Conservation (phyloP, 2,113 vertebrate genomes). For the Hepsetus odoe region DNA sequence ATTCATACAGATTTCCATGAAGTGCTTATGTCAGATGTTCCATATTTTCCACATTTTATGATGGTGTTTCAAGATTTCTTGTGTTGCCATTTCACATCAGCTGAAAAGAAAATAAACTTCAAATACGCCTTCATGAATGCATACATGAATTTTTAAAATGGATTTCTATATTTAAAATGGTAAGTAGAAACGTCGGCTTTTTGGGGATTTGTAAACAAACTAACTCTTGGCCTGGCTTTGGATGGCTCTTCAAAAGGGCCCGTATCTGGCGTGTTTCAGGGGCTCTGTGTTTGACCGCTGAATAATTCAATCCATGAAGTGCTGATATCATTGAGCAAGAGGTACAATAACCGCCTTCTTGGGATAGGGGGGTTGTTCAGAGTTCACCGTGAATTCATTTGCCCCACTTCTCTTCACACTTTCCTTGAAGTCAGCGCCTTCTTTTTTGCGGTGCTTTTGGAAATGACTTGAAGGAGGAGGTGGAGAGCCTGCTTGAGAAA, state of each 20-base stretch:
- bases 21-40: conserved; percentile 41
- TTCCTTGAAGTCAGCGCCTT: conserved; percentile 50
- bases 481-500: conserved; percentile 1
- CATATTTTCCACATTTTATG: conserved; percentile 15
- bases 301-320: conserved; percentile 71
- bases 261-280: conserved; percentile 58
- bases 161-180: neutral
- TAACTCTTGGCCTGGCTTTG: neutral
- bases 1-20: conserved; percentile 28
- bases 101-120: conserved; percentile 41
- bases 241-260: neutral
- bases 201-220: neutral
- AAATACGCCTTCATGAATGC: conserved; percentile 16
- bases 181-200: neutral
- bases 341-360: conserved; percentile 55
- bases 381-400: conserved; percentile 69
- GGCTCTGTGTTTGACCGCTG: conserved; percentile 59
- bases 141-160: conserved; percentile 7
- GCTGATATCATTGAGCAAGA: conserved; percentile 68
- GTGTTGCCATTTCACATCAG: conserved; percentile 47
- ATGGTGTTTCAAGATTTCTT: conserved; percentile 45
- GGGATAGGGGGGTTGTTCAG: conserved; percentile 63
- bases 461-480: conserved; percentile 29
- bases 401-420: conserved; percentile 58
- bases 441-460: conserved; percentile 7